A percentile compares a stretch with the other conserved stretches of the same genome.
Conservation (phyloP, 1,140 invertebrate genomes). For the Diachasmimorpha longicaudata region DNA sequence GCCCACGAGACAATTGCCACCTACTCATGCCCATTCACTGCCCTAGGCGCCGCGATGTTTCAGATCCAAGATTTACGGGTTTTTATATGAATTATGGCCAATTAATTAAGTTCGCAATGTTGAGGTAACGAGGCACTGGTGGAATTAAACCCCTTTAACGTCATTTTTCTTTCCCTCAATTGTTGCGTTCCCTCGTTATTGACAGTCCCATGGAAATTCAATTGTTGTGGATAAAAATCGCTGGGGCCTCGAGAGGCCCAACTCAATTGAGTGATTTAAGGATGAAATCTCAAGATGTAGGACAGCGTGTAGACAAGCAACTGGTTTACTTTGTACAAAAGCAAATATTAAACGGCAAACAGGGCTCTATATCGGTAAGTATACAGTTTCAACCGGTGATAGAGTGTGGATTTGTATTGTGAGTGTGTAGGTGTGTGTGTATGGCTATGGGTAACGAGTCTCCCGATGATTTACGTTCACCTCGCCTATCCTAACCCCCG, state of each 20-base stretch:
- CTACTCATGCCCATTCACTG: slow-evolving; percentile 39
- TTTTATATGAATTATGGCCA: slow-evolving; percentile 55
- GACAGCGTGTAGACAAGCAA: slow-evolving; percentile 5
- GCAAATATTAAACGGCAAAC: slow-evolving; percentile 24
- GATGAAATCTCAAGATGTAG: slow-evolving; percentile 8
- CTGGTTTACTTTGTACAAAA: slow-evolving; percentile 8
- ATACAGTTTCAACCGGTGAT: not conserved
- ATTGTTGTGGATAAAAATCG: not conserved
- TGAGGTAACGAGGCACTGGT: slow-evolving; percentile 32
- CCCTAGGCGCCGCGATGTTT: slow-evolving; percentile 21
- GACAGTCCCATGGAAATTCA: not conserved
- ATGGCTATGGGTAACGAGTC: slow-evolving; percentile 53
- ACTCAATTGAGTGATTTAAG: slow-evolving; percentile 6
- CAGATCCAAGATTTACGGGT: slow-evolving; percentile 56
- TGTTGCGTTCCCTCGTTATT: not conserved
- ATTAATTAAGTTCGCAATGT: slow-evolving; percentile 47
- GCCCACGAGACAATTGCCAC: slow-evolving; percentile 56
- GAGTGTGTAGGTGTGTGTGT: not conserved
- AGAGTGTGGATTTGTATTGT: not conserved
- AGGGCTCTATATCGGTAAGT: not conserved
- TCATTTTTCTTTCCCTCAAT: not conserved
- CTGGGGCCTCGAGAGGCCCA: not conserved
- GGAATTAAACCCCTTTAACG: not conserved
- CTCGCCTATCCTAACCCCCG: slow-evolving; percentile 35
- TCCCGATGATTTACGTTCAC: slow-evolving; percentile 56